These are phyloP conservation scores for Pluvianellus socialis DNA, from an alignment of 2,113 vertebrate genomes.

Conservation along the genomic window DNA sequence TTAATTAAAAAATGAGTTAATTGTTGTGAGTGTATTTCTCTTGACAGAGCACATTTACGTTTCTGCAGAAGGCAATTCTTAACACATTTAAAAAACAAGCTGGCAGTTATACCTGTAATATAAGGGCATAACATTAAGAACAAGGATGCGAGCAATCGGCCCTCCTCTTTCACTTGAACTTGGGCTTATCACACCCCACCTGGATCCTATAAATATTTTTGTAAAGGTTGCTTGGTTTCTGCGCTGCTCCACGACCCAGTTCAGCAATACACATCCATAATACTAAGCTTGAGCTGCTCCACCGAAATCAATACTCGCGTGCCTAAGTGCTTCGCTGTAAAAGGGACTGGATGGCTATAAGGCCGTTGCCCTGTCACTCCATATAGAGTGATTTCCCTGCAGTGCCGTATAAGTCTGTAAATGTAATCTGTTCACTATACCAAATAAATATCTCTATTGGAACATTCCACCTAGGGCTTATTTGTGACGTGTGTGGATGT, in stretches of 20 bases:
- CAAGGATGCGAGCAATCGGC: not conserved
- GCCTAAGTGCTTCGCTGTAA: not conserved
- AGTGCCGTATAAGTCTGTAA: conserved; percentile 11
- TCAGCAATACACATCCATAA: conserved; percentile 1
- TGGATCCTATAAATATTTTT: conserved; percentile 39
- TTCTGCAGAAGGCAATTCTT: not conserved
- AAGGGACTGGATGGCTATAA: not conserved
- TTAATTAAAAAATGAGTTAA: conserved; percentile 66
- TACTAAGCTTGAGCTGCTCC: not conserved
- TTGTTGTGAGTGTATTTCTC: not conserved
- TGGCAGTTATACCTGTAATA: not conserved
- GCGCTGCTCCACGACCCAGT: not conserved
- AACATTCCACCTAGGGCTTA: conserved; percentile 44
- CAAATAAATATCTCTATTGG: conserved; percentile 21
- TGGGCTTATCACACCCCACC: not conserved
- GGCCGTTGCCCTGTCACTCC: conserved; percentile 8
- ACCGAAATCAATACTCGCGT: not conserved
- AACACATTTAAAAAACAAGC: not conserved
- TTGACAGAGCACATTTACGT: not conserved
- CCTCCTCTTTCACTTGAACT: not conserved
- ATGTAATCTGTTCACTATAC: not conserved
- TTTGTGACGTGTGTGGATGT: not conserved
- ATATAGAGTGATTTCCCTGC: conserved; percentile 23
- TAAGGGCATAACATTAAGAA: not conserved
- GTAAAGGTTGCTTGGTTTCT: not conserved